Base-by-base conservation (phyloP, 2,797 vertebrate species). In the Eulemur coronatus region DNA sequence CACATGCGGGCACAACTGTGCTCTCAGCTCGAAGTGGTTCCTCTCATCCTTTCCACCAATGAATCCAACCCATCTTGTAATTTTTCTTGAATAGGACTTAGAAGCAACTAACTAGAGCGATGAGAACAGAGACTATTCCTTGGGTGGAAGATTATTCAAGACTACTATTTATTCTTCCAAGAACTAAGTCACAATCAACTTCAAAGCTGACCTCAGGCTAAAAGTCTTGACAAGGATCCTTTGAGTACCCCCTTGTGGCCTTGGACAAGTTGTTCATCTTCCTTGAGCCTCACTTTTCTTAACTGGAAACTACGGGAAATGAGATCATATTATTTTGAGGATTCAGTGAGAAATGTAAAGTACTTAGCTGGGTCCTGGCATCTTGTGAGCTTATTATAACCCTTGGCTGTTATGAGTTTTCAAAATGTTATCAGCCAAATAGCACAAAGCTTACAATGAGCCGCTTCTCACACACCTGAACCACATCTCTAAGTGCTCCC, bases 111-210 rank as follows among this genome's bases (percentile, higher is more conserved):
- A 79, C n/a, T 30, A 10, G 15, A 82, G 76, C 35, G 41, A 82
- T 9, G 46, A 94, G 69, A 57, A 87, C 7, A 88, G 59, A 82
- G 61, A 10, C 28, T 50, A 33, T 46, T 88, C 63, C 43, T 59
- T 79, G n/a, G 52, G 48, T 89, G 55, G 13, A 72, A 76, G 67
- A 41, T 86, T 24, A 94, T 26, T 92, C 79, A n/a, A 67, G 41
- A 81, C 46, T 72, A 80, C 70, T 57, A 89, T 82, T 41, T 89
- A 70, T 86, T 88, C 75, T n/a, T 87, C 41, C 57, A 78, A 59
- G 73, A 96, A 94, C 28, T 59, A 84, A 81, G 80, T 72, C 38
- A 63, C 65, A 48, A 88, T 90, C 81, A 79, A 93, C 43, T 73
- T 67, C 50, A 67, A 96, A 50, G 80, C 13, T 92, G 87, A 76